Base-by-base conservation (phyloP, 1,140 invertebrate genomes). In the Drosophila parvula region DNA sequence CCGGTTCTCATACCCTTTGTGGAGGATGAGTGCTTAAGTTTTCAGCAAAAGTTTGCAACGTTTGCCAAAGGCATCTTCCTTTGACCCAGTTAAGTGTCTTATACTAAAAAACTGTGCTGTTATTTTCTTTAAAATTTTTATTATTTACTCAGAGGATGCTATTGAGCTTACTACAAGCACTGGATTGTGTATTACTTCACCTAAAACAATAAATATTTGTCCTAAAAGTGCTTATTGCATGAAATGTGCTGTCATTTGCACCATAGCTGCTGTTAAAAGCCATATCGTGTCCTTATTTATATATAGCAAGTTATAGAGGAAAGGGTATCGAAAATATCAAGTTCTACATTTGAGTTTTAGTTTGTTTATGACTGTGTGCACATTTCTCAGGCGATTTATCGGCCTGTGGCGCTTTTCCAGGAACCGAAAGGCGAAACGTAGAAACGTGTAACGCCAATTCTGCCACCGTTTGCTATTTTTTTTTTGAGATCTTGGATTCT, bases 401-500 rank as follows among this genome's bases (percentile, higher is more conserved):
- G 60, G 62, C 16, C 28, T 57, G 34, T 71, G 32, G 30, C 62
- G 47, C 64, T 71, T 59, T 71, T 43, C 65, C 69, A 48, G 69
- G 65, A 71, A 70, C 18, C 34, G 51, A 38, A 55, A 34, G 50
- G 18, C 50, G 41, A 48, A 65, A 45, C 47, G 32, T 61, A 61
- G 32, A 50, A 61, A 53, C 61, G 55, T 60, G 55, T 36, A 38
- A 56, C 53, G 34, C 22, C 22, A 71, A 71, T 71, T 71, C 22
- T 50, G 69, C 69, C 44, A 50, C 67, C 69, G 53, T 71, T 69
- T 40, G 69, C 69, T 71, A 59, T 71, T 71, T 69, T 34, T 40
- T 41, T 18, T n/a, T 38, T 50, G 47, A 14, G 47, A 57, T 53
- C 28, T 32, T 34, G 34, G 18, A 70, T 56, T 69, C 30, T 18